A percentile compares a stretch with the other conserved stretches of the same genome.
These are phyloP conservation scores for Otocyon megalotis DNA, from an alignment of 2,113 vertebrate species.

Conservation along the genomic window DNA sequence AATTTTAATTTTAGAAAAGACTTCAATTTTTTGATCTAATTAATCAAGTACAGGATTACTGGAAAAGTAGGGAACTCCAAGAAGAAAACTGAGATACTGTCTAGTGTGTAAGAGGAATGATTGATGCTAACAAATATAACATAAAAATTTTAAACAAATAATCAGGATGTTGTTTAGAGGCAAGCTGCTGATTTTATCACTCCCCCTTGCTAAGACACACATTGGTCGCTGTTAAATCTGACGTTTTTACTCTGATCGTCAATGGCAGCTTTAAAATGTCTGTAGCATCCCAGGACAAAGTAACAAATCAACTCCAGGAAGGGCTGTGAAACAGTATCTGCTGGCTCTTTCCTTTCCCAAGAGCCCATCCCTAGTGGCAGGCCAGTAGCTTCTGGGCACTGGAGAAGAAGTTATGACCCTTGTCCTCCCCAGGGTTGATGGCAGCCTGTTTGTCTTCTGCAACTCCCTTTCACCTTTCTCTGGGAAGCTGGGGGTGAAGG, in stretches of 20 bases:
- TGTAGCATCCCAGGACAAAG: neutral
- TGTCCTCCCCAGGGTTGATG: neutral
- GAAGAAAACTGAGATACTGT: constrained; percentile 40
- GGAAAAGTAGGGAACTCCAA: constrained; percentile 14
- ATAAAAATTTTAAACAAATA: constrained; percentile 55
- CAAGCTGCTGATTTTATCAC: constrained; percentile 58
- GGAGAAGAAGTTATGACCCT: neutral
- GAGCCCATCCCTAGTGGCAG: neutral
- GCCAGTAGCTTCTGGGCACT: neutral
- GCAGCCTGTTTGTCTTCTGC: neutral
- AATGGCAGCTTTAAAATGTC: neutral
- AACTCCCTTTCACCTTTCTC: neutral
- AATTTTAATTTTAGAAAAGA: constrained; percentile 63
- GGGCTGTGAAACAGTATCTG: neutral
- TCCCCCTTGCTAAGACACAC: neutral
- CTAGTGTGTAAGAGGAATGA: constrained; percentile 36
- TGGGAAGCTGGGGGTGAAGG: neutral
- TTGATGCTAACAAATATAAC: constrained; percentile 38
- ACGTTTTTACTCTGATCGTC: constrained; percentile 32
- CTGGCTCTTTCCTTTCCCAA: neutral
- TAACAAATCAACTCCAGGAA: constrained; percentile 4
- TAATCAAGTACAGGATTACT: neutral
- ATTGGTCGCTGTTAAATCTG: neutral
- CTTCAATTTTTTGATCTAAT: constrained; percentile 29
- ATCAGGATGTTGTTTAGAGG: constrained; percentile 61